A percentile compares a stretch with the other conserved stretches of the same genome.
Conservation (phyloP, 1,140 invertebrate genomes). For the Drosophila santomea region DNA sequence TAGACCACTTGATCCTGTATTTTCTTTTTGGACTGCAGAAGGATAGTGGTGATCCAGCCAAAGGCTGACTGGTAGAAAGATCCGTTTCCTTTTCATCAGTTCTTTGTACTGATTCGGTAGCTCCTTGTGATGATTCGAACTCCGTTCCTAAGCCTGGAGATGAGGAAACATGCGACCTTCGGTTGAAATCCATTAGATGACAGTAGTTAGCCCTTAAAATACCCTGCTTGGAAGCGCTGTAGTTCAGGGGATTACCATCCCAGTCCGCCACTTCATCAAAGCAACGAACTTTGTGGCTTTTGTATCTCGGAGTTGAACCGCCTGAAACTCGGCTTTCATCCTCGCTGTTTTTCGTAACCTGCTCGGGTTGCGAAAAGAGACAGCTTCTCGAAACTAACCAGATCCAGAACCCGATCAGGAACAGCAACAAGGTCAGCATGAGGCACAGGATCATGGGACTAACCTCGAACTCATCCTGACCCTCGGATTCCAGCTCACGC, state of each 20-base stretch:
- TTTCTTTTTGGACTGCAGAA: conserved; percentile 5
- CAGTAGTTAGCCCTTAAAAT: neutral
- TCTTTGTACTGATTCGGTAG: neutral
- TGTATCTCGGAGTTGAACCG: neutral
- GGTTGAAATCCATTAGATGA: neutral
- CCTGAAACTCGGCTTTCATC: neutral
- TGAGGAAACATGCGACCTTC: too few species aligned
- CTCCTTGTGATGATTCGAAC: neutral
- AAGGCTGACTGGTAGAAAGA: neutral
- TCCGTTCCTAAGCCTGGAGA: neutral
- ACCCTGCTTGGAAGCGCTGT: neutral
- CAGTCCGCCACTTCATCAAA: neutral
- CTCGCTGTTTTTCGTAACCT: neutral
- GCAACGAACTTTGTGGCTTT: too few species aligned
- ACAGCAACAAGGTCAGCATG: conserved; percentile 34
- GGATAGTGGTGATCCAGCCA: neutral
- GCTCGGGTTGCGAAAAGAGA: neutral
- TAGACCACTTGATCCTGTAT: conserved; percentile 27
- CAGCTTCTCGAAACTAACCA: conserved; percentile 45
- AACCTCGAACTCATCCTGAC: neutral
- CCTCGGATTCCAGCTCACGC: conserved; percentile 12
- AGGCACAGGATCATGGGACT: conserved; percentile 22
- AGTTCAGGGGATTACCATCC: neutral
- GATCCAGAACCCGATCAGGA: conserved; percentile 35
- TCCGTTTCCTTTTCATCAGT: neutral